Conservation (phyloP, 35 echinoderm and acorn worm species). For the Nesometra sesokonis region DNA sequence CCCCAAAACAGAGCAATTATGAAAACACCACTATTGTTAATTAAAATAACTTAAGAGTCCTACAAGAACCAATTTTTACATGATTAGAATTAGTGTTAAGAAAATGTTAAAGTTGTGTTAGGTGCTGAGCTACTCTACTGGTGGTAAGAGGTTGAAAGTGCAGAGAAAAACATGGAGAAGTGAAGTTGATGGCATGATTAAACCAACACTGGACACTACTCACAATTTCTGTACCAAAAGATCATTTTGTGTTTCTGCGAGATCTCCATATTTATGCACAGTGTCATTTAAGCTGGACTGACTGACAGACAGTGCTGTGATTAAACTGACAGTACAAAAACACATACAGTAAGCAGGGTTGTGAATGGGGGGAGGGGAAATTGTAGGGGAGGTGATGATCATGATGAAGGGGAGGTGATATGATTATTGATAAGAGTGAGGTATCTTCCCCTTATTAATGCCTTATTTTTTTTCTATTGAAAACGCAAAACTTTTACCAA, state of each 20-base stretch:
- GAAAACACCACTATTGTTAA: too few species aligned
- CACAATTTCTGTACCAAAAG: slow-evolving; percentile 86
- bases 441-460: too few species aligned
- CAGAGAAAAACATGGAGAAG: neutral
- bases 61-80: too few species aligned
- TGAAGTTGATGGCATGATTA: neutral
- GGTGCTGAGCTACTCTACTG: neutral
- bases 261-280: slow-evolving; percentile 87
- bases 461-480: too few species aligned
- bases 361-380: too few species aligned
- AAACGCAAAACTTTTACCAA: too few species aligned
- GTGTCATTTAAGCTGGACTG: slow-evolving; percentile 87
- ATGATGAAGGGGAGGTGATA: too few species aligned
- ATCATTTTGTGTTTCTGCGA: slow-evolving; percentile 85
- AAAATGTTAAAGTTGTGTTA: neutral
- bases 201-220: slow-evolving; percentile 30
- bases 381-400: too few species aligned
- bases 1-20: too few species aligned
- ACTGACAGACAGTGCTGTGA: slow-evolving; percentile 70
- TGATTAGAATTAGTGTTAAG: neutral
- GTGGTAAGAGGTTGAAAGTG: neutral
- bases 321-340: slow-evolving; percentile 47
- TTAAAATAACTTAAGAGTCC: too few species aligned
- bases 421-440: too few species aligned
- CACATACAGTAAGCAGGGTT: neutral